Evolutionary conservation across 2,113 vertebrate genomes (phyloP).

Genomic region (Pygoscelis adeliae): DNA sequence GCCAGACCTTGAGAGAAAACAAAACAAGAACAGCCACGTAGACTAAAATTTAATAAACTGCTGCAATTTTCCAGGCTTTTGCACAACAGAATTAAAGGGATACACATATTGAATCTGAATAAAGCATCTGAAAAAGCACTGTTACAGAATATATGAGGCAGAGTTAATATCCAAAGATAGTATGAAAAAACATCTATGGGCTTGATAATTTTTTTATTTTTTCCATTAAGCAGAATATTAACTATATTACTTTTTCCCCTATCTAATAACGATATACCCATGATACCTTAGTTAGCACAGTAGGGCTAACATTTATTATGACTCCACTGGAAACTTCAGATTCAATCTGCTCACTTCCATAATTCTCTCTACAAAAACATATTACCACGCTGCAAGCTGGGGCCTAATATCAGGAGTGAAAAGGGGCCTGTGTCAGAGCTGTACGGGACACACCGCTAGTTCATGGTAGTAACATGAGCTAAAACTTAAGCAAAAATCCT

Average conservation of each 20-base stretch:
- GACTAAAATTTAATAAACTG: background rate
- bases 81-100: background rate
- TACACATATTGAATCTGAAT: background rate
- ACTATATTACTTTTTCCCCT: background rate
- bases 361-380: background rate
- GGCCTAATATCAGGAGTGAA: background rate
- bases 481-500: background rate
- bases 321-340: background rate
- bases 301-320: background rate
- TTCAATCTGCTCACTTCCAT: background rate
- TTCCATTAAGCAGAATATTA: background rate
- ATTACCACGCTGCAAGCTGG: fast-evolving
- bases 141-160: background rate
- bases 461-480: background rate
- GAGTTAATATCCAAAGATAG: background rate
- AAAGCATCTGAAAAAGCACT: background rate
- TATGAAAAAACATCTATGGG: background rate
- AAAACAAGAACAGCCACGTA: background rate
- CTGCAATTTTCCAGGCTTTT: background rate
- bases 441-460: fast-evolving
- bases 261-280: background rate
- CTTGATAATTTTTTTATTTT: background rate
- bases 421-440: background rate
- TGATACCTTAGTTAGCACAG: background rate
- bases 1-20: background rate